Percentiles rank a stretch among this genome's conserved stretches.
These are phyloP conservation scores for Coenonympha arcania DNA, from an alignment of 2,888 invertebrate genomes.

Conservation along the genomic window DNA sequence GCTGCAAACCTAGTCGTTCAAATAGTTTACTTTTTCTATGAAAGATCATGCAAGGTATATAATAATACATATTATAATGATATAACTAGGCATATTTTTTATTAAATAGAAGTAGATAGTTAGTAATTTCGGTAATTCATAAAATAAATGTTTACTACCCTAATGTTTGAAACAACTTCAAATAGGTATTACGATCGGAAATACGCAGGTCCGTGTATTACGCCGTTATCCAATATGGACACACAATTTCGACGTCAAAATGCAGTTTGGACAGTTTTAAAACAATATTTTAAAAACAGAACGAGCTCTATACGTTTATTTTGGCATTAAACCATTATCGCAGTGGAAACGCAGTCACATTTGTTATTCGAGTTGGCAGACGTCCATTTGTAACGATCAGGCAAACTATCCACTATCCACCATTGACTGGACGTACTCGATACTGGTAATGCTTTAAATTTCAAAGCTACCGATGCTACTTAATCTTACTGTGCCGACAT, in stretches of 20 bases:
- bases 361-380: slow-evolving; percentile 47
- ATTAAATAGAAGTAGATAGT: no score
- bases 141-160: no score
- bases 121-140: no score
- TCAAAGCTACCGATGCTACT: slow-evolving; percentile 11
- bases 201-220: not conserved
- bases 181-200: not conserved
- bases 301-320: slow-evolving; percentile 23
- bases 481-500: slow-evolving; percentile 16
- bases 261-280: slow-evolving; percentile 7
- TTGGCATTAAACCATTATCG: slow-evolving; percentile 44
- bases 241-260: slow-evolving; percentile 1
- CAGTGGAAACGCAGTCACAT: slow-evolving; percentile 35
- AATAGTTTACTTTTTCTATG: no score
- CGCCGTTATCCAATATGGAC: not conserved
- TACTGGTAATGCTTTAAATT: slow-evolving; percentile 14
- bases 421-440: slow-evolving; percentile 23
- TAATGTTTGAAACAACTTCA: no score
- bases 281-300: slow-evolving; percentile 7
- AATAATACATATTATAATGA: no score
- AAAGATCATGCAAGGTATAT: no score
- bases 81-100: no score
- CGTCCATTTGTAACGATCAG: slow-evolving; percentile 52
- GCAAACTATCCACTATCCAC: slow-evolving; percentile 29
- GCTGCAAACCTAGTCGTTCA: not conserved